A percentile compares a stretch with the other conserved stretches of the same genome.
phyloP scores from a whole-genome alignment of 23 tunicate genomes.

The Halocynthia aurantium region DNA sequence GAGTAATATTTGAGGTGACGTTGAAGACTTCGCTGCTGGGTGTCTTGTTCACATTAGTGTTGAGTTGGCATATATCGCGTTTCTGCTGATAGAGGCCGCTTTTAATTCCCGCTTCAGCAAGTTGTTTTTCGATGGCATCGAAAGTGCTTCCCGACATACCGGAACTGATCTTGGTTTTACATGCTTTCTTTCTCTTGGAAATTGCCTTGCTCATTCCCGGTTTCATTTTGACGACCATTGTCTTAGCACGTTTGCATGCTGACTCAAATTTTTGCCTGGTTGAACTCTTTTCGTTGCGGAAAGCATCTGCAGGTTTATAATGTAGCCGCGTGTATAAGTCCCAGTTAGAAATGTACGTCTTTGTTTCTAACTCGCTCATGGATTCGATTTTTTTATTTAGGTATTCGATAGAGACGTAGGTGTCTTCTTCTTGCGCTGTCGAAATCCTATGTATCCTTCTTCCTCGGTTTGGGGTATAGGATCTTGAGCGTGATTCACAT shows the following conservation, averaged over 20 bases:
- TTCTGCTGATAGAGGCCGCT: too few relatives aligned
- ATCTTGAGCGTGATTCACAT: not conserved
- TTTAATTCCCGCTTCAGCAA: not conserved
- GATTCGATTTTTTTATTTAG: not conserved
- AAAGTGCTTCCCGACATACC: not conserved
- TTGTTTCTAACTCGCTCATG: not conserved
- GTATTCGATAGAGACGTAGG: not conserved
- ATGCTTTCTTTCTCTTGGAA: not conserved
- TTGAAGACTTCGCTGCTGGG: not conserved
- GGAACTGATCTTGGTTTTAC: not conserved
- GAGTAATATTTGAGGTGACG: conserved; percentile 6
- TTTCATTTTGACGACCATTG: not conserved
- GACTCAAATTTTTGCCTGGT: not conserved
- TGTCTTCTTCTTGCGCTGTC: not conserved
- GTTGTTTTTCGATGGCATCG: conserved; percentile 1
- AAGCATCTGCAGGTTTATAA: not conserved
- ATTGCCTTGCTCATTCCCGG: not conserved
- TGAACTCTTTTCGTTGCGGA: not conserved
- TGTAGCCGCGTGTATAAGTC: not conserved
- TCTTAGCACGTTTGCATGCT: conserved; percentile 7
- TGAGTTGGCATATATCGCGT: too few relatives aligned
- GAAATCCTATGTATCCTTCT: not conserved
- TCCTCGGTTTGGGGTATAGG: not conserved
- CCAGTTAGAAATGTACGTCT: not conserved
- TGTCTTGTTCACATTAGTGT: too few relatives aligned